Evolutionary conservation across 2,888 invertebrate species (phyloP).

Genomic region (Troides aeacus): DNA sequence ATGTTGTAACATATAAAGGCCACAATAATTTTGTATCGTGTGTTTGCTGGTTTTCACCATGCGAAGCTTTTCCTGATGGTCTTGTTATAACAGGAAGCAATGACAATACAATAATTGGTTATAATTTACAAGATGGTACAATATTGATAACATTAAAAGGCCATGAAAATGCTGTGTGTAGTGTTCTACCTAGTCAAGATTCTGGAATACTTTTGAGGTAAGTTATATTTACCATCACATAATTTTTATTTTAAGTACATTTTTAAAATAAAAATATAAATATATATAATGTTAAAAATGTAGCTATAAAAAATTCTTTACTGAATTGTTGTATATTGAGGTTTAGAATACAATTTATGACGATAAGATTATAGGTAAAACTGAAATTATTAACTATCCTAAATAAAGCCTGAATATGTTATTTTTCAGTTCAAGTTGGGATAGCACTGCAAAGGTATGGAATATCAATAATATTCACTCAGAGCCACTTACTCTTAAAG

Average conservation of each 20-base stretch:
- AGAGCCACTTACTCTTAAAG: conserved; percentile 79
- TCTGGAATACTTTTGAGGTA: conserved; percentile 70
- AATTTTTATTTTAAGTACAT: not conserved
- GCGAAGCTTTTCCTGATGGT: conserved; percentile 85
- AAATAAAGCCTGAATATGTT: not conserved
- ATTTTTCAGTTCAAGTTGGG: conserved; percentile 93
- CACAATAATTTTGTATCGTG: conserved; percentile 93
- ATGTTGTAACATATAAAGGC: conserved; percentile 85
- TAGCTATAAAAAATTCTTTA: too few species aligned
- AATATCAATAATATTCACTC: conserved; percentile 76
- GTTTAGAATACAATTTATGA: too few species aligned
- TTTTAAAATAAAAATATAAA: too few species aligned
- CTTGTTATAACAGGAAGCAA: conserved; percentile 94
- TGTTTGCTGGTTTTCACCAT: conserved; percentile 87
- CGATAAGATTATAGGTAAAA: not conserved
- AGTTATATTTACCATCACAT: not conserved
- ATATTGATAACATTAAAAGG: conserved; percentile 86
- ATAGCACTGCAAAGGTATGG: conserved; percentile 93
- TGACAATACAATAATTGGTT: conserved; percentile 91
- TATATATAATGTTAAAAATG: too few species aligned
- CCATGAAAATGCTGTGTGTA: conserved; percentile 87
- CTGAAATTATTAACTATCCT: not conserved
- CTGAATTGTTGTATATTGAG: too few species aligned
- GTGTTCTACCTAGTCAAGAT: conserved; percentile 64
- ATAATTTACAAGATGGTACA: conserved; percentile 84